Evolutionary conservation across 2,113 vertebrate species (phyloP).

Genomic region (Chiloscyllium plagiosum): DNA sequence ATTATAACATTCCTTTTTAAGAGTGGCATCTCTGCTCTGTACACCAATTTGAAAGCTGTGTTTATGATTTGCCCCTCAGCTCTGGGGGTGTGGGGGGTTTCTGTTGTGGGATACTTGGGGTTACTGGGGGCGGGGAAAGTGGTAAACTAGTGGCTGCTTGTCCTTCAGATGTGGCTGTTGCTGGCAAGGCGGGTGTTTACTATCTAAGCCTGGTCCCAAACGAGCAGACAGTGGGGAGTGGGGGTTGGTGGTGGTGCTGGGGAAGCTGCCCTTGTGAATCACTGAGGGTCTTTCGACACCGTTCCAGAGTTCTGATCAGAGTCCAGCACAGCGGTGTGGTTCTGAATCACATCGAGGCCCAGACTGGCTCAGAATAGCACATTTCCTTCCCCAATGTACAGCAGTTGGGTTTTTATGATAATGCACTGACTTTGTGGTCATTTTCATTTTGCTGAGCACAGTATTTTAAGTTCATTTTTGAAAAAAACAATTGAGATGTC

Average conservation of each 20-base stretch:
- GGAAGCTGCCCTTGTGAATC: neutral
- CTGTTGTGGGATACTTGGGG: neutral
- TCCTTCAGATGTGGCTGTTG: neutral
- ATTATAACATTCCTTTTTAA: neutral
- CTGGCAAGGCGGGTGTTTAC: neutral
- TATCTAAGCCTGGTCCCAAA: neutral
- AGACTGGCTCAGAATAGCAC: neutral
- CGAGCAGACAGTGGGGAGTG: neutral
- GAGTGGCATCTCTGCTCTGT: neutral
- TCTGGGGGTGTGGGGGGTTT: neutral
- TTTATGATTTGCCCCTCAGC: neutral
- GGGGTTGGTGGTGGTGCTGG: neutral
- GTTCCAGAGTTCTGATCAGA: neutral
- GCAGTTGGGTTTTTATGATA: neutral
- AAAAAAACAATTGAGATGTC: neutral
- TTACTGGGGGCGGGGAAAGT: no score
- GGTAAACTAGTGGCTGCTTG: neutral
- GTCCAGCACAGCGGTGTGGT: neutral
- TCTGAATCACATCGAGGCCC: neutral
- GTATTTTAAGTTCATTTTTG: neutral
- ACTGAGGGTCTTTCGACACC: neutral
- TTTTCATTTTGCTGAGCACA: neutral
- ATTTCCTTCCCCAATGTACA: neutral
- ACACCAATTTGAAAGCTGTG: neutral
- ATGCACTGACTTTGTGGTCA: neutral